Evolutionary conservation across 2,113 vertebrate species (phyloP).

Genomic region (Nibea albiflora): DNA sequence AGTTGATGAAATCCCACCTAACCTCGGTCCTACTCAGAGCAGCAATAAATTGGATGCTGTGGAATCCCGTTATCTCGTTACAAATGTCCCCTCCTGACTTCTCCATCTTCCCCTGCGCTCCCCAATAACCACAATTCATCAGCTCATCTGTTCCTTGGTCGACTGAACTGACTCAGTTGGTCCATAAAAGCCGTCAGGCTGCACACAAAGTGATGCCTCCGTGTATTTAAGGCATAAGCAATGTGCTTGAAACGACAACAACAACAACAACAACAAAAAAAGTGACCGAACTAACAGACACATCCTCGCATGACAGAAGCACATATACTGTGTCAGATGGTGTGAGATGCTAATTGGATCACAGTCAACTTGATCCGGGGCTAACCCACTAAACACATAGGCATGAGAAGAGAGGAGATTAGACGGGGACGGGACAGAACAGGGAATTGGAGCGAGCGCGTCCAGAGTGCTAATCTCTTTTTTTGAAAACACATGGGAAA

Average conservation of each 20-base stretch:
- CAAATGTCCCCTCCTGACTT: slow-evolving; percentile 59
- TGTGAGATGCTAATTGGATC: slow-evolving; percentile 77
- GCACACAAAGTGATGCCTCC: background rate
- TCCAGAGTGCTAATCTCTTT: slow-evolving; percentile 65
- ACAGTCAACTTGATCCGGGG: slow-evolving; percentile 65
- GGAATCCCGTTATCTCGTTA: slow-evolving; percentile 72
- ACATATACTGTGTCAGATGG: slow-evolving; percentile 54
- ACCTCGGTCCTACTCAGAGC: slow-evolving; percentile 44
- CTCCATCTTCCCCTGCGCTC: slow-evolving; percentile 31
- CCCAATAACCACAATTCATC: slow-evolving; percentile 38
- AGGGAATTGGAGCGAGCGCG: slow-evolving; percentile 60
- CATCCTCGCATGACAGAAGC: slow-evolving; percentile 15
- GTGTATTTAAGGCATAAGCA: background rate
- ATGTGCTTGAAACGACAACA: background rate
- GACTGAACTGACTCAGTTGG: slow-evolving; percentile 4
- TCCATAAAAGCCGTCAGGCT: slow-evolving; percentile 13
- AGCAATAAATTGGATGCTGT: slow-evolving; percentile 64
- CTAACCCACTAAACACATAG: slow-evolving; percentile 70
- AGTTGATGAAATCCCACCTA: slow-evolving; percentile 58
- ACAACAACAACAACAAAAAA: background rate
- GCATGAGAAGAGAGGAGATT: slow-evolving; percentile 62
- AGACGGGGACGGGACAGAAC: slow-evolving; percentile 55
- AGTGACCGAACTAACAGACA: slow-evolving; percentile 6
- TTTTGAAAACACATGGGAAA: slow-evolving; percentile 70
- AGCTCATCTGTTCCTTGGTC: slow-evolving; percentile 30